Conservation (phyloP, 2,888 invertebrate species). For the Diogma glabrata region DNA sequence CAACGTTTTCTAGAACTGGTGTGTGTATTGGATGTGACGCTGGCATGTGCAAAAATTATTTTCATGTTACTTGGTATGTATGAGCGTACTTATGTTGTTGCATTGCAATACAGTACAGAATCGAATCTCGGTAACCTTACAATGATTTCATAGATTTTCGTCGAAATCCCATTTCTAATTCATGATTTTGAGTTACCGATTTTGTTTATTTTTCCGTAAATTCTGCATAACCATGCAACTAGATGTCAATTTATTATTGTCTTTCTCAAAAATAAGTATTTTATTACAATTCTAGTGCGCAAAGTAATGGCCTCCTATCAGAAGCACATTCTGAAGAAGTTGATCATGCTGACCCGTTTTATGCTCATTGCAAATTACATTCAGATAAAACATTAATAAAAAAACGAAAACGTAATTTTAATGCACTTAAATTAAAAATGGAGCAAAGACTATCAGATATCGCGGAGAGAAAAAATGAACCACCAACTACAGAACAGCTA, state of each 20-base stretch:
- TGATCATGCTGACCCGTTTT: slow-evolving; percentile 92
- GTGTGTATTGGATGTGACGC: slow-evolving; percentile 97
- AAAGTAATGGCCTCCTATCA: slow-evolving; percentile 81
- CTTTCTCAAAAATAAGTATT: background rate
- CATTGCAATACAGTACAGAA: too few species aligned
- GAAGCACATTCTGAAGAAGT: slow-evolving; percentile 86
- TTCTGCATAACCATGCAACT: background rate
- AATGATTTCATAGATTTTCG: slow-evolving; percentile 9
- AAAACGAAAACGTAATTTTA: slow-evolving; percentile 69
- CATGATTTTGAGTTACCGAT: background rate
- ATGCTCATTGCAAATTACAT: slow-evolving; percentile 91
- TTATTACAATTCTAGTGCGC: slow-evolving; percentile 52
- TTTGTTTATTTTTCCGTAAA: background rate
- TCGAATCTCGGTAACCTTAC: too few species aligned
- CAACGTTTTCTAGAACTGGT: slow-evolving; percentile 78
- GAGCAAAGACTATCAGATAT: slow-evolving; percentile 47
- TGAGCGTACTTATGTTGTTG: too few species aligned
- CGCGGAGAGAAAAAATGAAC: slow-evolving; percentile 23
- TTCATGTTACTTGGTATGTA: slow-evolving; percentile 88
- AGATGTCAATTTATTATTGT: background rate
- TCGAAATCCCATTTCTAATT: too few species aligned
- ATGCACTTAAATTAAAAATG: slow-evolving; percentile 70
- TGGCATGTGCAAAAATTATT: slow-evolving; percentile 93
- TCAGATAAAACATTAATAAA: slow-evolving; percentile 82
- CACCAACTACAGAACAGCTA: slow-evolving; percentile 52